Evolutionary conservation across 1,140 invertebrate genomes (phyloP), one percentile per base, ranked within the genome.

Genomic region (Drosophila aff.): DNA sequence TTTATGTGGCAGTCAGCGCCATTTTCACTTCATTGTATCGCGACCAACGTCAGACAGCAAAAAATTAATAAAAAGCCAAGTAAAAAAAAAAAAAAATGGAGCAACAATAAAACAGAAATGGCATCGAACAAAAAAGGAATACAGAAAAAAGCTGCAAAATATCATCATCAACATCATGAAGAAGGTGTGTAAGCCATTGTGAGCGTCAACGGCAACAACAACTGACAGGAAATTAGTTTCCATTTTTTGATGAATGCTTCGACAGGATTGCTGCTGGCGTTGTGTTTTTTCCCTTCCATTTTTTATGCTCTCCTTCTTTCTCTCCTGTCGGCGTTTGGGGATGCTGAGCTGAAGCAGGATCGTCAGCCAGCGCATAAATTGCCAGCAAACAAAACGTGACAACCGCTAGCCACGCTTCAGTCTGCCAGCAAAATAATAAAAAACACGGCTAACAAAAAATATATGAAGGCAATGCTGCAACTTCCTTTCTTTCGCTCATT

Each of bases 211-310:
- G 57, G 76, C 75, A 86, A 87, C 83, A 91, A 91, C 87, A 89
- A 91, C 89, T 91, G 89, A 91, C 89, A 91, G 89, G 89, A 91
- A 91, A 91, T 91, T 91, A 91, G 89, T 91, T 91, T 91, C 89
- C 89, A 91, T 91, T 91, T 91, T 91, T 91, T 91, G 89, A 91
- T 91, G 89, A 91, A 91, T 91, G 89, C 89, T 89, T 91, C 89
- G 89, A 91, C 89, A 91, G 89, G 84, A 91, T 91, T 91, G 90
- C 90, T 83, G 74, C 50, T 59, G 71, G 77, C 73, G 72, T 91
- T 79, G 53, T 57, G 53, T 82, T 57, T 68, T 57, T 50, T 57
- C 28, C 18, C 18, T 33, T 16, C 53, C 26, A 26, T 44, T 36
- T 33, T 36, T 43, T 60, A 41, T 31, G 18, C 64, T 40, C 52